Conservation (phyloP, 92 coral and sea anemone species). For the Parazoanthus atlanticus region DNA sequence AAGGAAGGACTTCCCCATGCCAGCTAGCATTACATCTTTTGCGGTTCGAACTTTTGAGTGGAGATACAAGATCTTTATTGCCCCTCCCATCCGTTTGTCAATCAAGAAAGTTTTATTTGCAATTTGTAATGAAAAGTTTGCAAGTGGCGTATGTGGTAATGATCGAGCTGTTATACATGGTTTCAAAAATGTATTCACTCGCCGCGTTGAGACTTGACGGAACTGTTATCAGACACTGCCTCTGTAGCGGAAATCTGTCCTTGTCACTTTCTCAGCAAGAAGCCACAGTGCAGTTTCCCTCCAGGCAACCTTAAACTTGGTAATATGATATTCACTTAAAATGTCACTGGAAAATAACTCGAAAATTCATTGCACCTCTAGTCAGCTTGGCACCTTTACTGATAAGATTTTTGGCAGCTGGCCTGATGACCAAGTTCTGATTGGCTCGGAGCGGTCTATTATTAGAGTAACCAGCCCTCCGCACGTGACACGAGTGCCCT, state of each 20-base stretch:
- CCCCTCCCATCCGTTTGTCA: constrained; percentile 51
- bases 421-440: constrained; percentile 52
- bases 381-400: constrained; percentile 79
- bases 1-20: constrained; percentile 9
- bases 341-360: constrained; percentile 59
- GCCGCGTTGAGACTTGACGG: neutral
- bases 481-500: constrained; percentile 67
- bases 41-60: constrained; percentile 27
- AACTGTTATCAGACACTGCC: constrained; percentile 8
- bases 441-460: constrained; percentile 60
- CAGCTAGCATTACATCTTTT: constrained; percentile 3
- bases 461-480: constrained; percentile 45
- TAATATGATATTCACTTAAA: constrained; percentile 72
- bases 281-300: neutral
- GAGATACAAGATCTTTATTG: constrained; percentile 32
- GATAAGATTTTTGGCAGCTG: constrained; percentile 78
- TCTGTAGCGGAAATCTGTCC: constrained; percentile 31
- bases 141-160: neutral
- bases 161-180: neutral
- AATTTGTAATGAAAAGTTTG: constrained; percentile 13
- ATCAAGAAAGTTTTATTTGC: constrained; percentile 37
- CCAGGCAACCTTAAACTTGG: constrained; percentile 45
- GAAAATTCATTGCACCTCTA: constrained; percentile 59
- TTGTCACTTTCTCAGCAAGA: constrained; percentile 43
- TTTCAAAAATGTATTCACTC: neutral